These are phyloP conservation scores for Acanthococcus lagerstroemiae DNA, from an alignment of 2,888 invertebrate genomes.

Conservation along the genomic window DNA sequence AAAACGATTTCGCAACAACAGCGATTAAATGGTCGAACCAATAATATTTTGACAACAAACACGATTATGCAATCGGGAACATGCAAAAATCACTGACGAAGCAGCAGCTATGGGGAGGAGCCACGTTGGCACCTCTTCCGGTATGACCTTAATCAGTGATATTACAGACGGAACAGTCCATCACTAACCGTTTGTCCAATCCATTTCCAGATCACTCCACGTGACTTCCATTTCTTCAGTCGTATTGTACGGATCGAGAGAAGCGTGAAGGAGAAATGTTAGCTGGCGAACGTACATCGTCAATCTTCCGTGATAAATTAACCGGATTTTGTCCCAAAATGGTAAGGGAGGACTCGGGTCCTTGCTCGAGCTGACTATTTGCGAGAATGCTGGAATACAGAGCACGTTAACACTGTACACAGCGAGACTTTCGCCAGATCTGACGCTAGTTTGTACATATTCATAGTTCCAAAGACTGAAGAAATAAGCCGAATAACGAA, in stretches of 20 bases:
- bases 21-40: no score
- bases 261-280: slow-evolving; percentile 87
- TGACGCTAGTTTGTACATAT: no score
- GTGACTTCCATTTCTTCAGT: slow-evolving; percentile 98
- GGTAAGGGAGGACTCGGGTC: slow-evolving; percentile 90
- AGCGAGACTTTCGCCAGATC: no score
- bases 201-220: slow-evolving; percentile 85
- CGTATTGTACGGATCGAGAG: slow-evolving; percentile 94
- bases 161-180: no score
- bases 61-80: background rate
- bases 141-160: no score
- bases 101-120: no score
- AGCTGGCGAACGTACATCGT: slow-evolving; percentile 79
- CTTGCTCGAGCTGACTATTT: slow-evolving; percentile 71
- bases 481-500: no score
- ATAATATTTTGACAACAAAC: background rate
- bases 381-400: slow-evolving; percentile 60
- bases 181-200: slow-evolving; percentile 94
- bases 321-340: slow-evolving; percentile 94
- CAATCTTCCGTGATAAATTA: slow-evolving; percentile 83
- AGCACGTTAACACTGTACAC: no score
- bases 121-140: no score
- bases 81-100: background rate
- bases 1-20: no score
- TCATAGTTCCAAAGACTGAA: no score